Evolutionary conservation across 2,797 vertebrate genomes (phyloP).

Genomic region (Sebastes cheni): DNA sequence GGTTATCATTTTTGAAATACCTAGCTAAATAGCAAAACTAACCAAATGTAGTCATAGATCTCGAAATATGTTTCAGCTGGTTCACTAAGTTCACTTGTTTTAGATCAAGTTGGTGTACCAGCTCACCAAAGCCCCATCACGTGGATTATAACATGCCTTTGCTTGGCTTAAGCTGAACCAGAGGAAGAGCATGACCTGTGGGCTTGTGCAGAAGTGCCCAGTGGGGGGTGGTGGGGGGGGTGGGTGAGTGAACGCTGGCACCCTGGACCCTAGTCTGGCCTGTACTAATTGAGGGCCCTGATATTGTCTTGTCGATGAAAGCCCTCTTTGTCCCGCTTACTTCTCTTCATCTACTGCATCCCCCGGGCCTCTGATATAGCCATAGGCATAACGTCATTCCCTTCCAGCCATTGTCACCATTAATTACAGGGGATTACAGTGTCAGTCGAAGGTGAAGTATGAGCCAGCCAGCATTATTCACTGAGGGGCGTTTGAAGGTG

Average conservation of each 20-base stretch:
- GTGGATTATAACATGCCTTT: slow-evolving; percentile 77
- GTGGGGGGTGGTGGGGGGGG: slow-evolving; percentile 19
- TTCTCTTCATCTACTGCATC: slow-evolving; percentile 81
- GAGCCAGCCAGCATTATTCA: slow-evolving; percentile 21
- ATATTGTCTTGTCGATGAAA: slow-evolving; percentile 88
- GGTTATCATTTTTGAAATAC: slow-evolving; percentile 1
- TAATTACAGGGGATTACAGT: slow-evolving; percentile 76
- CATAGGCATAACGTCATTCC: slow-evolving; percentile 69
- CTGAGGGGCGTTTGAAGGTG: slow-evolving; percentile 37
- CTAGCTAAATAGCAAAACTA: not conserved
- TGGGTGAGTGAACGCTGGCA: slow-evolving; percentile 65
- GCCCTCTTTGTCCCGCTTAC: slow-evolving; percentile 83
- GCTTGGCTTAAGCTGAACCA: slow-evolving; percentile 65
- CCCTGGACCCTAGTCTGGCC: slow-evolving; percentile 77
- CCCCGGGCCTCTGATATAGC: slow-evolving; percentile 75
- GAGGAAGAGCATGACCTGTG: slow-evolving; percentile 63
- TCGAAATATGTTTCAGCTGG: slow-evolving; percentile 1
- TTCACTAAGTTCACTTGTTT: slow-evolving; percentile 64
- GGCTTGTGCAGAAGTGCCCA: slow-evolving; percentile 45
- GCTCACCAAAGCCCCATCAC: slow-evolving; percentile 67
- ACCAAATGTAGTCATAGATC: not conserved
- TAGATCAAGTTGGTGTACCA: slow-evolving; percentile 44
- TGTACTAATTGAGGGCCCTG: slow-evolving; percentile 83
- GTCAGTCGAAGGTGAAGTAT: slow-evolving; percentile 67
- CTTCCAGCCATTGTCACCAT: slow-evolving; percentile 62